Percentiles rank a stretch among this genome's conserved stretches.
These are phyloP conservation scores for Polypedilum pembai DNA, from an alignment of 1,140 invertebrate species.

Conservation along the genomic window DNA sequence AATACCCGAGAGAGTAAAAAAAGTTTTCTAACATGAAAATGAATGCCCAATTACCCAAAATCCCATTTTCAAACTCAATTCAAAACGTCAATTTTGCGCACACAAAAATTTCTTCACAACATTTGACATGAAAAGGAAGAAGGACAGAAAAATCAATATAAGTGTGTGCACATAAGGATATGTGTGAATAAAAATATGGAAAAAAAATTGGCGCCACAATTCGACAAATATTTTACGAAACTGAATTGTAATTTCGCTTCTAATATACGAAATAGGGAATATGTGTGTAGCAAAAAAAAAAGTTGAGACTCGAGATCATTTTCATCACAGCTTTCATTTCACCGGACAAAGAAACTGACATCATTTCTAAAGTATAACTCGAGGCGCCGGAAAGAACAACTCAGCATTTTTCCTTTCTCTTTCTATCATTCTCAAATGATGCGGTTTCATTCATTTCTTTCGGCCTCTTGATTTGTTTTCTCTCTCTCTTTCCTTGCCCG, in stretches of 20 bases:
- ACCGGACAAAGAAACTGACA: neutral
- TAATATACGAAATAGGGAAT: neutral
- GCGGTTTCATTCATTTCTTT: constrained; percentile 10
- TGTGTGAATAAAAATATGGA: neutral
- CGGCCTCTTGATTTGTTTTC: neutral
- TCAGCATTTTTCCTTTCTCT: constrained; percentile 19
- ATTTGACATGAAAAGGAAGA: constrained; percentile 6
- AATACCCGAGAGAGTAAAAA: neutral
- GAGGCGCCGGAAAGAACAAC: constrained; percentile 27
- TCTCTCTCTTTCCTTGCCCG: neutral
- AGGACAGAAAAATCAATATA: constrained; percentile 1
- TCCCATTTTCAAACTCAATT: constrained; percentile 8
- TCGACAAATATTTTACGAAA: constrained; percentile 20
- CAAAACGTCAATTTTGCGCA: constrained; percentile 16
- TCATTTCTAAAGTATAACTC: neutral
- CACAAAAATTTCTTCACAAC: neutral
- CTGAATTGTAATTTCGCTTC: constrained; percentile 2
- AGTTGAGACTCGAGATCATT: neutral
- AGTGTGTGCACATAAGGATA: neutral
- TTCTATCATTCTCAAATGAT: neutral
- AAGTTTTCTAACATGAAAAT: neutral
- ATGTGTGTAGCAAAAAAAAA: neutral
- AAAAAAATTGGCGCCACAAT: constrained; percentile 21
- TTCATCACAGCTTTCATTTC: neutral
- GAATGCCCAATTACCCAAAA: constrained; percentile 4